phyloP scores from a whole-genome alignment of 2,113 vertebrate species.

The Semicossyphus pulcher region DNA sequence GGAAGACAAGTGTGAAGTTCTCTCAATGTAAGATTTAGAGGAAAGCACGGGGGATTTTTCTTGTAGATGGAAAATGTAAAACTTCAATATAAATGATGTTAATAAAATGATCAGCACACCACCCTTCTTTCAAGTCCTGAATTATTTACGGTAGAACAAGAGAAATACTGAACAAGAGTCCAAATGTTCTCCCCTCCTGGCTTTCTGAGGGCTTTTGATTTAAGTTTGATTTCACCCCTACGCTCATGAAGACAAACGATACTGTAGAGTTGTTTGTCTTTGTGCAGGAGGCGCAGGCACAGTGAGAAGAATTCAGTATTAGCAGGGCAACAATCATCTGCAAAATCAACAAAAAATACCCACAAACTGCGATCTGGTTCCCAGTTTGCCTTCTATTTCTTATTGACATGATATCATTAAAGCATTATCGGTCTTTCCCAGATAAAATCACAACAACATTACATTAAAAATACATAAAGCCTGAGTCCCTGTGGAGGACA shows the following conservation, averaged over 20 bases:
- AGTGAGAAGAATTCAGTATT: no score
- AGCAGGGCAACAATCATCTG: no score
- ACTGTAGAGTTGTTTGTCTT: background rate
- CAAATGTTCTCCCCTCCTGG: background rate
- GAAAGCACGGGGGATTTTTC: conserved; percentile 9
- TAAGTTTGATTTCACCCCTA: background rate
- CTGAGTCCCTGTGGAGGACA: background rate
- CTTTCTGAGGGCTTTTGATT: background rate
- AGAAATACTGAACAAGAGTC: conserved; percentile 14
- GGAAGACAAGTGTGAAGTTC: conserved; percentile 10
- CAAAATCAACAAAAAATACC: no score
- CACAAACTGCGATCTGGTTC: no score
- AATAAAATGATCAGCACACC: conserved; percentile 23
- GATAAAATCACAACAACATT: background rate
- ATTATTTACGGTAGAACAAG: conserved; percentile 26
- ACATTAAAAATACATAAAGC: background rate
- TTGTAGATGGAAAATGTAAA: conserved; percentile 1
- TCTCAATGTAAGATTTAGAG: conserved; percentile 4
- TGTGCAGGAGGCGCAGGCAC: background rate
- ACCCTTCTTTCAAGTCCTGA: conserved; percentile 5
- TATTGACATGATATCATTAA: no score
- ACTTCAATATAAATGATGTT: conserved; percentile 27
- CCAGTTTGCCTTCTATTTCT: no score
- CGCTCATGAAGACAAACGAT: background rate
- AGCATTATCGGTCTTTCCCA: no score